Conservation (phyloP, 2,113 vertebrate genomes). For the Mesitornis unicolor region DNA sequence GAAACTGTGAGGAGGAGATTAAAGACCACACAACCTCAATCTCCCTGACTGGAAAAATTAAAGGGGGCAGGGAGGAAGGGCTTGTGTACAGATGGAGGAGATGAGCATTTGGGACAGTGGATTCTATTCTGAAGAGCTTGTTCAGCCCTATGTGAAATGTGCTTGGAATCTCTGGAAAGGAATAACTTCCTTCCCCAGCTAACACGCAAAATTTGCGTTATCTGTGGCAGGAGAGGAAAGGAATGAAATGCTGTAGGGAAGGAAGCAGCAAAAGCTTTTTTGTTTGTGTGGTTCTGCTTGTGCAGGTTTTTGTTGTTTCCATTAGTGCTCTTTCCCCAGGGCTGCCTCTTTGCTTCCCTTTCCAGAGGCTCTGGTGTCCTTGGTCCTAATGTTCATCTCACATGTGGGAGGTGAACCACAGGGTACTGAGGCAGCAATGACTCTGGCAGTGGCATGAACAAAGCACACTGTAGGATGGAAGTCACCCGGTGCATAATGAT, state of each 20-base stretch:
- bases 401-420: background rate
- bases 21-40: background rate
- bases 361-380: background rate
- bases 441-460: background rate
- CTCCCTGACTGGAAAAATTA: background rate
- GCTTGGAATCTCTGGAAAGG: background rate
- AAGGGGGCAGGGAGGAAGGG: background rate
- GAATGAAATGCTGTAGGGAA: background rate
- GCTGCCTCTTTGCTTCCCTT: background rate
- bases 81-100: background rate
- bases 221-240: background rate
- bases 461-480: background rate
- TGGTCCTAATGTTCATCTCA: background rate
- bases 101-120: background rate
- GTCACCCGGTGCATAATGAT: background rate
- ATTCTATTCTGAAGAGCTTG: background rate
- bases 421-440: background rate
- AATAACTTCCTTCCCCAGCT: background rate
- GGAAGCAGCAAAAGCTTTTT: background rate
- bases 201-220: background rate
- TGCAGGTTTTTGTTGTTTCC: background rate
- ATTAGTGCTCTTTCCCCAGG: background rate
- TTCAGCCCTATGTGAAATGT: background rate
- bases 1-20: conserved; percentile 36
- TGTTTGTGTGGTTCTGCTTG: background rate